Percentiles rank a stretch among this genome's conserved stretches.
Evolutionary conservation across 2,113 vertebrate genomes (phyloP).

Genomic region (Coregonus clupeaformis): DNA sequence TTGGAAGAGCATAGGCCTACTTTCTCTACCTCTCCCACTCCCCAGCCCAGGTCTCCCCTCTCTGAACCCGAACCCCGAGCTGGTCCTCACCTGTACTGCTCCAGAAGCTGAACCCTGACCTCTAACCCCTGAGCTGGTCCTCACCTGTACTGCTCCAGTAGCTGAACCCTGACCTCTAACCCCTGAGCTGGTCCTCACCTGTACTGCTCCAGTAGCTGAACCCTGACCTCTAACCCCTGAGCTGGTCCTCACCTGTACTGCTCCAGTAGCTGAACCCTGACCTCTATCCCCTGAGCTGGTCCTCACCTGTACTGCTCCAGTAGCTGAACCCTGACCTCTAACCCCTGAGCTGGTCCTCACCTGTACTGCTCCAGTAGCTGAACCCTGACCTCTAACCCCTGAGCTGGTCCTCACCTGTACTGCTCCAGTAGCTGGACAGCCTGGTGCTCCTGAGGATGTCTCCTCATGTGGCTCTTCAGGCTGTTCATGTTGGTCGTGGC

Average conservation of each 20-base stretch:
- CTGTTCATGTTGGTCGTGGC: slow-evolving; percentile 89
- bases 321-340: not conserved
- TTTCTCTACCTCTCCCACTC: too few species aligned
- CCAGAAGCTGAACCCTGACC: too few species aligned
- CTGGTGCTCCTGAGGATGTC: slow-evolving; percentile 84
- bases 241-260: not conserved
- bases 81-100: not conserved
- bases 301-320: not conserved
- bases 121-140: too few species aligned
- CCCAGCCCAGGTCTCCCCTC: not conserved
- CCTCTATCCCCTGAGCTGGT: too few species aligned
- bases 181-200: not conserved
- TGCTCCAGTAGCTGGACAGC: slow-evolving; percentile 85
- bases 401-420: slow-evolving; percentile 73
- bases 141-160: too few species aligned
- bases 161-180: too few species aligned
- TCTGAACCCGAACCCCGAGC: not conserved
- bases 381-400: not conserved
- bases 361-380: not conserved
- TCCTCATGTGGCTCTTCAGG: slow-evolving; percentile 86
- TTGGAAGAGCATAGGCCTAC: not conserved
- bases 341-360: not conserved
- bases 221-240: too few species aligned
- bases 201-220: too few species aligned
- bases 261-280: too few species aligned